Base-by-base conservation (phyloP, 2,888 invertebrate genomes). In the Lithophane leautieri region DNA sequence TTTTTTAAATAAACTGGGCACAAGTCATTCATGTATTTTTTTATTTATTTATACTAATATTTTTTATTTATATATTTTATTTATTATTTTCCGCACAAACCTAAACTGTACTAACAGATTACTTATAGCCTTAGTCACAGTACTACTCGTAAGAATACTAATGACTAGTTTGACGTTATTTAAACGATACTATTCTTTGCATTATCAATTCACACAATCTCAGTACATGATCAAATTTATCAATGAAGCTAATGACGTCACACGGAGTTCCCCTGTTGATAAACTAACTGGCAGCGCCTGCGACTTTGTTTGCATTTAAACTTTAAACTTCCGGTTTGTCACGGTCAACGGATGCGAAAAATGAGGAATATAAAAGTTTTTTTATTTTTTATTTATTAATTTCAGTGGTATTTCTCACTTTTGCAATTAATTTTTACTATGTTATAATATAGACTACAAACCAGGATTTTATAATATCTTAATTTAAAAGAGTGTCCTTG, bases 211-310 rank as follows among this genome's bases (percentile, higher is more conserved):
- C 58, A 69, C 68, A 60, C 58, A 63, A 70, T 79, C 63, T 47
- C 3, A 19, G 44, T 62, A 75, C 79, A 62, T 79, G 83, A 66
- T 67, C 47, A 44, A 79, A 75, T 74, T 82, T 56, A 70, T 79
- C 69, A 82, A 82, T 82, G 68, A 74, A 75, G 11, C 12, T 4
- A 8, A 25, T 79, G 70, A 79, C 67, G 75, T 82, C 68, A 71
- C 22, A 6, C 28, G 81, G 74, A 74, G 82, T 79, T 74, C 60
- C 81, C 82, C 62, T 47, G 44, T 58, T 40, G 52, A 47, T 42
- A 28, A 50, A 54, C 16, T 42, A 54, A 54, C 16, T 42, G 47
- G 68, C 28, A 28, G 40, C 54, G 65, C 34, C 12, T 47, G 40
- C 54, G 60, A 40, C 1, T 72, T 54, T 54, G 19, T 66, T 28